These are phyloP conservation scores for Dolichomitus sp. DNA, from an alignment of 2,888 invertebrate genomes.

Conservation along the genomic window DNA sequence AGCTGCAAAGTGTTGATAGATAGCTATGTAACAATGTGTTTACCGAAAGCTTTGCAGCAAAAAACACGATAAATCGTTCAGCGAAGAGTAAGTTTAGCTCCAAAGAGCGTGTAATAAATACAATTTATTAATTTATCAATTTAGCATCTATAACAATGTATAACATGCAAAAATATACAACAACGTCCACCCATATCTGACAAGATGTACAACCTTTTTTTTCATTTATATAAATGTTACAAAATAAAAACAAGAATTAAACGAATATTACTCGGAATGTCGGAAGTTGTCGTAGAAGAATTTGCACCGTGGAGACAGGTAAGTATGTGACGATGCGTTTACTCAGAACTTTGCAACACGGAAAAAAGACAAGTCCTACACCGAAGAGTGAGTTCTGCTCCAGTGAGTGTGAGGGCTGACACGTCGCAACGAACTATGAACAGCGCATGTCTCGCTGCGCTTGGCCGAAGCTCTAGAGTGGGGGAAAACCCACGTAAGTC, in stretches of 20 bases:
- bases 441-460: slow-evolving; percentile 1
- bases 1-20: not conserved
- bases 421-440: not conserved
- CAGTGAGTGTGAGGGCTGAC: not conserved
- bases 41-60: not conserved
- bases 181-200: too few relatives aligned
- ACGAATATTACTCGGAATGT: not conserved
- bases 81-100: not conserved
- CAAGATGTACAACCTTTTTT: not conserved
- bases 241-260: not conserved
- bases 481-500: not conserved
- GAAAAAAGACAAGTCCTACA: not conserved
- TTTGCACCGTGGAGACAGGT: not conserved
- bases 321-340: not conserved
- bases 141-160: too few relatives aligned
- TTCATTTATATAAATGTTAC: not conserved
- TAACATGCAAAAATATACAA: too few relatives aligned
- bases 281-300: not conserved
- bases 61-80: not conserved
- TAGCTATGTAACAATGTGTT: not conserved
- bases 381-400: not conserved
- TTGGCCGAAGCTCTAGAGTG: not conserved
- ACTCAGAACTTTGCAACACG: not conserved
- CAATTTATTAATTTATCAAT: too few relatives aligned
- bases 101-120: not conserved